These are phyloP conservation scores for Drosophila parvula DNA, from an alignment of 1,140 invertebrate species.

Conservation along the genomic window DNA sequence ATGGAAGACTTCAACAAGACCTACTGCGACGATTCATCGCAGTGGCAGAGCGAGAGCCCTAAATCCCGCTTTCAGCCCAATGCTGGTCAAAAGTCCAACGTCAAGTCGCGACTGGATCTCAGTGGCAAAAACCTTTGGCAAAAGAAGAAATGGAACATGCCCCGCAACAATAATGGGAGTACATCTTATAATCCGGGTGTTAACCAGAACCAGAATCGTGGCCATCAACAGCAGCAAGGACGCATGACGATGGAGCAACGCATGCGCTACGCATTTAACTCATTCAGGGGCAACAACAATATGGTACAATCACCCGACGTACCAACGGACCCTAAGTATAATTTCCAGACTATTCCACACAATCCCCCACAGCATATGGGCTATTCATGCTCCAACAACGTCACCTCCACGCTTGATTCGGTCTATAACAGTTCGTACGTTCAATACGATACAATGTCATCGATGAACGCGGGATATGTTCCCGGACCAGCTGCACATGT, in stretches of 20 bases:
- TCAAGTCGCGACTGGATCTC: conserved; percentile 7
- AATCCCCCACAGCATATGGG: background rate
- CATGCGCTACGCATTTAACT: conserved; percentile 31
- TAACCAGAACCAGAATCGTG: conserved; percentile 27
- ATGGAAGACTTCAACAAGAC: conserved; percentile 51
- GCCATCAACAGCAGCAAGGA: conserved; percentile 3
- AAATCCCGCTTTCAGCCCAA: conserved; percentile 3
- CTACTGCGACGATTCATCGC: conserved; percentile 6
- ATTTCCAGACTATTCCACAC: conserved; percentile 11
- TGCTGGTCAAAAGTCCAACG: background rate
- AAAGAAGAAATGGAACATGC: background rate
- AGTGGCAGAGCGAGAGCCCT: too few species aligned
- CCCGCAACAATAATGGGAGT: background rate
- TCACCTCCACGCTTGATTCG: conserved; percentile 2
- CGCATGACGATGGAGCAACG: conserved; percentile 14
- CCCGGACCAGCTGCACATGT: conserved; percentile 4
- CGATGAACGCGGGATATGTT: background rate
- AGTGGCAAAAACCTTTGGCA: background rate
- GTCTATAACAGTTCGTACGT: background rate
- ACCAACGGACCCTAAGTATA: conserved; percentile 9
- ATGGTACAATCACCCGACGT: conserved; percentile 2
- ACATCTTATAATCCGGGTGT: background rate
- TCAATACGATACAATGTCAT: background rate
- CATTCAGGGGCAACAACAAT: conserved; percentile 17
- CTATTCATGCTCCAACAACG: background rate